Evolutionary conservation across 2,113 vertebrate genomes (phyloP).

Genomic region (Lathamus discolor): DNA sequence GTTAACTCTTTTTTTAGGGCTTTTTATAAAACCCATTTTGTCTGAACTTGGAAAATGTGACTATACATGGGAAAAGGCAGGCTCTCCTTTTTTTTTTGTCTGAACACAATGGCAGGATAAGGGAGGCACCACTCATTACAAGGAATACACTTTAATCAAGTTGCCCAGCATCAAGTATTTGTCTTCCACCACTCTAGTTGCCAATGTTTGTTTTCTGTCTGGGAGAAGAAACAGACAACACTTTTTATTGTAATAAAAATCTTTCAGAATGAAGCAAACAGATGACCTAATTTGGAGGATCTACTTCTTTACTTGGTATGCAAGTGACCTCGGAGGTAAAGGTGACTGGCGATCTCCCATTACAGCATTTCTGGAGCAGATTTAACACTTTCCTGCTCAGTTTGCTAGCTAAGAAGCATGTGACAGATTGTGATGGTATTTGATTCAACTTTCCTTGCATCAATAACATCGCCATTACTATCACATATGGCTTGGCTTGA

Average conservation of each 20-base stretch:
- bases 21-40: conserved; percentile 44
- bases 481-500: not conserved
- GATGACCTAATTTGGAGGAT: conserved; percentile 12
- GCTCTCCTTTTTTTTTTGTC: not conserved
- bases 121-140: conserved; percentile 58
- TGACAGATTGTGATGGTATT: not conserved
- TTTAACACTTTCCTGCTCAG: conserved; percentile 38
- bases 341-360: not conserved
- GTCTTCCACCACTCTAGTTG: conserved; percentile 20
- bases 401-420: not conserved
- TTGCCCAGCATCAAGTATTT: conserved; percentile 41
- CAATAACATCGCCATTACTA: not conserved
- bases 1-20: not conserved
- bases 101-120: conserved; percentile 72
- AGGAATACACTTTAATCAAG: conserved; percentile 62
- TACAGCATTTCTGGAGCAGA: not conserved
- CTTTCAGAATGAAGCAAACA: conserved; percentile 11
- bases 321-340: not conserved
- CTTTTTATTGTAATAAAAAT: conserved; percentile 49
- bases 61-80: conserved; percentile 55
- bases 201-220: conserved; percentile 57
- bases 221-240: conserved; percentile 26
- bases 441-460: not conserved
- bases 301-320: not conserved
- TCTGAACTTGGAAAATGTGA: conserved; percentile 59